A percentile compares a stretch with the other conserved stretches of the same genome.
These are phyloP conservation scores for Camelus dromedarius DNA, from an alignment of 2,113 vertebrate genomes.

Conservation along the genomic window DNA sequence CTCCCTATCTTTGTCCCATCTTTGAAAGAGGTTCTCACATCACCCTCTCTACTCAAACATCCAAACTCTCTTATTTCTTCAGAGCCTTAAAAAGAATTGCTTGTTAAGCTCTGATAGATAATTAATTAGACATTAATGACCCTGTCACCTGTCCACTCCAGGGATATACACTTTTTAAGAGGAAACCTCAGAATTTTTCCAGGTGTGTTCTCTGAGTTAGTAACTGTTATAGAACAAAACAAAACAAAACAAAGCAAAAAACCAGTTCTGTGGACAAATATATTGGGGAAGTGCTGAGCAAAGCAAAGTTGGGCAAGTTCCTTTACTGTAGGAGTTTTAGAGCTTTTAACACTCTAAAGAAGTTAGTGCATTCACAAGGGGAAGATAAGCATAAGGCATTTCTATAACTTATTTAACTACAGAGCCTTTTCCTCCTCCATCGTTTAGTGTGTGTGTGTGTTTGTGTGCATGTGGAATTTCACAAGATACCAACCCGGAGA, in stretches of 20 bases:
- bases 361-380: not conserved
- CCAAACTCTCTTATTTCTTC: constrained; percentile 3
- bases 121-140: constrained; percentile 31
- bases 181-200: constrained; percentile 1
- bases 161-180: not conserved
- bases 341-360: not conserved
- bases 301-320: constrained; percentile 22
- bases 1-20: not conserved
- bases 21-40: not conserved
- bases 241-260: not conserved
- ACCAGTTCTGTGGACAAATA: not conserved
- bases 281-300: not conserved
- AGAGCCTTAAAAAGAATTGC: constrained; percentile 8
- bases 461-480: not conserved
- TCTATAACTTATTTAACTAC: not conserved
- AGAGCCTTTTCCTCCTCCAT: not conserved
- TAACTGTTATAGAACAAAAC: constrained; percentile 1
- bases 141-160: not conserved
- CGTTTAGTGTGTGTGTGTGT: not conserved
- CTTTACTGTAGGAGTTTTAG: not conserved
- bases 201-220: not conserved
- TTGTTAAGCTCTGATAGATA: constrained; percentile 3
- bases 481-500: not conserved
- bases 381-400: not conserved
- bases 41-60: not conserved